Base-by-base conservation (phyloP, 2,797 vertebrate genomes). In the Coluber constrictor region DNA sequence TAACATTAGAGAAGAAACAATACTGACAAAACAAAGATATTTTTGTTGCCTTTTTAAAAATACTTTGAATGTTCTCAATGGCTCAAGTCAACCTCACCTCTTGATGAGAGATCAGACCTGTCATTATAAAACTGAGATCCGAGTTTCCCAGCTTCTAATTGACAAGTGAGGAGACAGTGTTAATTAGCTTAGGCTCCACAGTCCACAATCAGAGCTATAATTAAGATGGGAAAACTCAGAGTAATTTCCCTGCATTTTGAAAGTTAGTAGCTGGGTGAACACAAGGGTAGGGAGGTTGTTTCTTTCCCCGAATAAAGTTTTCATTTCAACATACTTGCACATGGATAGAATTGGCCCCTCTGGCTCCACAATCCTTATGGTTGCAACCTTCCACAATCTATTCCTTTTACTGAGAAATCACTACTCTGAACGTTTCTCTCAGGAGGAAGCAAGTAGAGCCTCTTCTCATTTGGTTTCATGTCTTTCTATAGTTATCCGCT, bases 141-240 rank as follows among this genome's bases (percentile, higher is more conserved):
- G 87, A 37, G n/a, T 86, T 93, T 32, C 47, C 79, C 90, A 94
- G 87, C 94, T 94, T 93, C 9, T 91, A 95, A 93, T 56, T 4
- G 32, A 91, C 83, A 89, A 32, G 0, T 86, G 37, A 89, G 87
- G 12, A 88, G 93, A 56, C 60, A 25, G 60, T 59, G 70, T 43
- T 91, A 90, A 27, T 47, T 93, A 51, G 0, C 0, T 0, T 10
- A 90, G 89, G 90, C 92, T 93, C 93, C 90, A 87, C 32, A 47
- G 92, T 32, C 43, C 88, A 59, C 2, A 0, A 37, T 29, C 59
- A 90, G 94, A 56, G 23, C 61, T 91, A 92, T 87, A 89, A 94
- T 95, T 93, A 91, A 0, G 0, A 86, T 7, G 6, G 29, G 55
- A 89, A 2, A 32, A 91, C 47, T 93, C 87, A 94, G 90, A 93